Evolutionary conservation across 2,888 invertebrate species (phyloP).

Genomic region (Frankliniella fusca): DNA sequence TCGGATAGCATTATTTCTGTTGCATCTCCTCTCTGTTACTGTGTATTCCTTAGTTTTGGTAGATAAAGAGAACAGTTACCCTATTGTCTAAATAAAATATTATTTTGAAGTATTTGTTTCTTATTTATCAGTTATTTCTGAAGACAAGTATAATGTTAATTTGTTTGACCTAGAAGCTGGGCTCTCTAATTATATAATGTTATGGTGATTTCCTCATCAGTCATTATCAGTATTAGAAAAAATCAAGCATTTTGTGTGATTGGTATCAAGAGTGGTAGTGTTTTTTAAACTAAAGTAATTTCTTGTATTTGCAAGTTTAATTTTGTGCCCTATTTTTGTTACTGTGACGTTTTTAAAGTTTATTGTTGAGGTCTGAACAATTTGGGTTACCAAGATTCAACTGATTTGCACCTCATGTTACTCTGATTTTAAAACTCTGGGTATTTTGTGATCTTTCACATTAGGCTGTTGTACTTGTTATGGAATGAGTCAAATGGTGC

Average conservation of each 20-base stretch:
- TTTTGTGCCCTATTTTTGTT: constrained; percentile 9
- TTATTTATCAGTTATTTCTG: background rate
- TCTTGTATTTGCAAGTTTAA: background rate
- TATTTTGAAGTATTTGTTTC: background rate
- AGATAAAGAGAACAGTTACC: background rate
- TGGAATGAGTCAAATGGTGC: background rate
- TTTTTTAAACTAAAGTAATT: background rate
- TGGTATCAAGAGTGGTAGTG: background rate
- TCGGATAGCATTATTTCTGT: constrained; percentile 15
- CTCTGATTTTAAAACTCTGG: background rate
- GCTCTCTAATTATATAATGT: background rate
- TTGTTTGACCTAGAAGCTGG: background rate
- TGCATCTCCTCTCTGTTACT: background rate
- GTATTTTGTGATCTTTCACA: background rate
- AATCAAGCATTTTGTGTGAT: background rate
- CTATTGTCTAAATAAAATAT: background rate
- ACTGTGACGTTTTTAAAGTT: background rate
- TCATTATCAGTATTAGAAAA: constrained; percentile 16
- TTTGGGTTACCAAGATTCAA: background rate
- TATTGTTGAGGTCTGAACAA: background rate
- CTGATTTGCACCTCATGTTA: background rate
- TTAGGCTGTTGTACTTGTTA: background rate
- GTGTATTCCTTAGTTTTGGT: background rate
- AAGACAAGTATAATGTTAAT: background rate
- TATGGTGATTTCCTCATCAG: background rate